Percentiles rank a stretch among this genome's conserved stretches.
These are phyloP conservation scores for Caenorhabditis latens DNA, from an alignment of 1,140 invertebrate genomes.

Conservation along the genomic window DNA sequence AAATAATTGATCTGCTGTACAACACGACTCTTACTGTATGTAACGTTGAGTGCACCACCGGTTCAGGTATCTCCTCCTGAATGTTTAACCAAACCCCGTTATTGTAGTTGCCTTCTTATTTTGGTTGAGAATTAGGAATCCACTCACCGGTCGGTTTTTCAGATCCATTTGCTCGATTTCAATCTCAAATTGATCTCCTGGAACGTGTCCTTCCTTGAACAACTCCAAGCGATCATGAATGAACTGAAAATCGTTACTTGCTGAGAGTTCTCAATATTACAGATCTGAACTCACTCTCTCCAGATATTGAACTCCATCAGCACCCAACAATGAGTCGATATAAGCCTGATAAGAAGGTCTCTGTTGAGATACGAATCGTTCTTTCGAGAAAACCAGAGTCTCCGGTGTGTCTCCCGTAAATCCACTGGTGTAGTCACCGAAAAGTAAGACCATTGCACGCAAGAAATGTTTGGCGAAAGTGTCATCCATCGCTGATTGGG, in stretches of 20 bases:
- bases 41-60: slow-evolving; percentile 63
- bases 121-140: no score
- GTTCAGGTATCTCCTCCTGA: slow-evolving; percentile 5
- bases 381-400: slow-evolving; percentile 61
- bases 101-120: not conserved
- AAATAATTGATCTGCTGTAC: slow-evolving; percentile 1
- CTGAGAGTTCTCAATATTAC: not conserved
- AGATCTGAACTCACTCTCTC: slow-evolving; percentile 65
- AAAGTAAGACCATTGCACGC: slow-evolving; percentile 21
- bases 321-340: slow-evolving; percentile 69
- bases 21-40: slow-evolving; percentile 63
- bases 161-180: slow-evolving; percentile 59
- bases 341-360: slow-evolving; percentile 67
- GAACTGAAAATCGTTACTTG: slow-evolving; percentile 64
- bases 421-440: slow-evolving; percentile 30
- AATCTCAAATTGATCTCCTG: slow-evolving; percentile 72
- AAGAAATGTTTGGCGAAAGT: slow-evolving; percentile 44
- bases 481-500: slow-evolving; percentile 34
- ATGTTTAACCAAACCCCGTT: not conserved
- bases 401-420: not conserved
- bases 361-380: slow-evolving; percentile 70
- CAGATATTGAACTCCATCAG: slow-evolving; percentile 74
- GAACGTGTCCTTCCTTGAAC: slow-evolving; percentile 67
- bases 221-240: slow-evolving; percentile 70
- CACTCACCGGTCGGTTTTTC: slow-evolving; percentile 23